phyloP scores from a whole-genome alignment of 2,888 invertebrate species.

The Drosophila sordidapex region DNA sequence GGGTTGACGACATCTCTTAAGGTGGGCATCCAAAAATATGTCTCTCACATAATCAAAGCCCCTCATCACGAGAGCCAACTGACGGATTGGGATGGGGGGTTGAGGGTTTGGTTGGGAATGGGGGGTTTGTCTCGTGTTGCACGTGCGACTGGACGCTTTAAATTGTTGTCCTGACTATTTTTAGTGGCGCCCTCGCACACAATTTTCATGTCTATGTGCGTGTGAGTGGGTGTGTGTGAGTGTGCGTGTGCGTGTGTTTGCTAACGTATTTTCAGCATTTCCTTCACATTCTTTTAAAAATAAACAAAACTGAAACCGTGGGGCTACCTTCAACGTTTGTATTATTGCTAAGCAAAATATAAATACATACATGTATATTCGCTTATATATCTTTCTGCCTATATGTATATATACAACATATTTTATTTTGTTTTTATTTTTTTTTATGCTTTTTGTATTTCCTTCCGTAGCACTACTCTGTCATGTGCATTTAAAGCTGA shows the following conservation, averaged over 20 bases:
- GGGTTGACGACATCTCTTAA: constrained; percentile 12
- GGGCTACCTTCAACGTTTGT: constrained; percentile 48
- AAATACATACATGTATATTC: constrained; percentile 13
- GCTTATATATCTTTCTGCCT: background rate
- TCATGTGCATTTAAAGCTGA: background rate
- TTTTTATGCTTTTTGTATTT: constrained; percentile 23
- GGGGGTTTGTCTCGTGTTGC: constrained; percentile 45
- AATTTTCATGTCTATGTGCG: background rate
- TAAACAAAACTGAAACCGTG: constrained; percentile 43
- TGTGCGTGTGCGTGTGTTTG: constrained; percentile 16
- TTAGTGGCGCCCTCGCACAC: constrained; percentile 27
- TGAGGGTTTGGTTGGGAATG: background rate
- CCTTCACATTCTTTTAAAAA: constrained; percentile 59
- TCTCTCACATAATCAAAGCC: constrained; percentile 20
- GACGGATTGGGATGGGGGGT: background rate
- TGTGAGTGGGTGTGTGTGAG: background rate
- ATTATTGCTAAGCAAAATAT: constrained; percentile 45
- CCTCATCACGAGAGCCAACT: background rate
- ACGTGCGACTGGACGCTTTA: constrained; percentile 42
- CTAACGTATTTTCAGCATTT: constrained; percentile 48
- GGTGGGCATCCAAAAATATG: constrained; percentile 41
- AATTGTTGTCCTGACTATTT: constrained; percentile 42
- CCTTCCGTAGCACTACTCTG: constrained; percentile 22
- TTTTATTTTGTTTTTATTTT: constrained; percentile 27
- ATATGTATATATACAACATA: constrained; percentile 24